phyloP scores from a whole-genome alignment of 2,113 vertebrate species.

The Alces alces region DNA sequence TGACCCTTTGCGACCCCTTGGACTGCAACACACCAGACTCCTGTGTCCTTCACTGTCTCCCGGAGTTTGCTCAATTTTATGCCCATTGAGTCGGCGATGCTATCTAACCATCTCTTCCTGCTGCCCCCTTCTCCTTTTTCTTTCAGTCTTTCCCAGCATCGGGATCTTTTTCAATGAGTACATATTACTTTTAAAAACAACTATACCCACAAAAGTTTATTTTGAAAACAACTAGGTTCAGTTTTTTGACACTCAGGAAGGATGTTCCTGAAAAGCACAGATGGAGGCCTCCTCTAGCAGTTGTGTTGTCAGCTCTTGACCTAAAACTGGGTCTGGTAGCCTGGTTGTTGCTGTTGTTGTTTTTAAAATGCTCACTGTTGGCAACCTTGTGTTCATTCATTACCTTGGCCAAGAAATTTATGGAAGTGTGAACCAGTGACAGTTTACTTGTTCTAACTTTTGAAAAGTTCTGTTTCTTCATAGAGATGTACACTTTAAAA shows the following conservation, averaged over 20 bases:
- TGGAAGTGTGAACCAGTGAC: neutral
- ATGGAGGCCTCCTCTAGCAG: neutral
- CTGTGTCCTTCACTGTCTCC: neutral
- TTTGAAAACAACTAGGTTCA: neutral
- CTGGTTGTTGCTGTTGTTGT: neutral
- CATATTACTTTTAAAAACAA: neutral
- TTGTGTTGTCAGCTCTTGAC: neutral
- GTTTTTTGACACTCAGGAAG: neutral
- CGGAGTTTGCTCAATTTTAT: neutral
- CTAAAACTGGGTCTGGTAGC: neutral
- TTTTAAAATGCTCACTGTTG: neutral
- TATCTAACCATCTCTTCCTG: neutral
- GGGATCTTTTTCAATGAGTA: neutral
- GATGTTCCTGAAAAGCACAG: neutral
- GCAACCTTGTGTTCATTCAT: neutral
- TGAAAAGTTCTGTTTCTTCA: neutral
- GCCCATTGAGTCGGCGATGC: neutral
- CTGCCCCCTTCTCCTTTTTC: neutral
- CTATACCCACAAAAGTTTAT: neutral
- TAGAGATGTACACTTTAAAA: neutral
- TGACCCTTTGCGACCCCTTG: neutral
- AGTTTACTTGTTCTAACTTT: neutral
- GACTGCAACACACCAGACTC: neutral
- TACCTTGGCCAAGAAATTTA: neutral
- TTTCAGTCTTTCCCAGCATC: neutral